These are phyloP conservation scores for Puffinus mauretanicus DNA, from an alignment of 2,113 vertebrate genomes.

Conservation along the genomic window DNA sequence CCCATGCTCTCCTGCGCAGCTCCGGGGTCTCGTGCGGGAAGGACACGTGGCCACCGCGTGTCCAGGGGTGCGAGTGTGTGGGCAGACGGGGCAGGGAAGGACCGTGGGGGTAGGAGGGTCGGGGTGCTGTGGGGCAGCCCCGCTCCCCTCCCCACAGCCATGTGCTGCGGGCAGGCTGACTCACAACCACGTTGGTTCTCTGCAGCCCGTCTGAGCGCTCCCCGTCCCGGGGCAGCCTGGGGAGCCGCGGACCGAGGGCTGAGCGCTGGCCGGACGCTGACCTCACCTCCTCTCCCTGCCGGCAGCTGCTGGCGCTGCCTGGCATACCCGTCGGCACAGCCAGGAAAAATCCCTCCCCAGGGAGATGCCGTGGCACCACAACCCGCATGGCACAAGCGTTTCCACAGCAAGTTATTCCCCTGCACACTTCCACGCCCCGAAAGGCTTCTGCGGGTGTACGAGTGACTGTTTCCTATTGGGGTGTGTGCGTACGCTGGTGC, in stretches of 20 bases:
- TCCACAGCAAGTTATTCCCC: accelerated
- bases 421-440: accelerated
- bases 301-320: not conserved
- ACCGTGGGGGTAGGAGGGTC: accelerated
- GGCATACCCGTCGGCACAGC: not conserved
- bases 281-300: not conserved
- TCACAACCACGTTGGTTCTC: not conserved
- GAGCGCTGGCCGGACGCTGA: not conserved
- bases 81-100: not conserved
- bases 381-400: accelerated
- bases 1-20: not conserved
- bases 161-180: not conserved
- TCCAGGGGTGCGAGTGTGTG: not conserved
- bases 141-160: accelerated
- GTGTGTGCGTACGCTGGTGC: not conserved
- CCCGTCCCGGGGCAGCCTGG: not conserved
- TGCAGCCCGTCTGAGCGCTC: not conserved
- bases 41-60: accelerated
- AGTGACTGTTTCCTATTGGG: not conserved
- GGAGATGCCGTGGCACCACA: not conserved
- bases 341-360: accelerated
- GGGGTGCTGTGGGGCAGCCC: not conserved
- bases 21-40: accelerated
- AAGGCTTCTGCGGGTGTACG: accelerated
- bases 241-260: not conserved